phyloP scores from a whole-genome alignment of 2,888 invertebrate species.

The Choreutis nemorana region DNA sequence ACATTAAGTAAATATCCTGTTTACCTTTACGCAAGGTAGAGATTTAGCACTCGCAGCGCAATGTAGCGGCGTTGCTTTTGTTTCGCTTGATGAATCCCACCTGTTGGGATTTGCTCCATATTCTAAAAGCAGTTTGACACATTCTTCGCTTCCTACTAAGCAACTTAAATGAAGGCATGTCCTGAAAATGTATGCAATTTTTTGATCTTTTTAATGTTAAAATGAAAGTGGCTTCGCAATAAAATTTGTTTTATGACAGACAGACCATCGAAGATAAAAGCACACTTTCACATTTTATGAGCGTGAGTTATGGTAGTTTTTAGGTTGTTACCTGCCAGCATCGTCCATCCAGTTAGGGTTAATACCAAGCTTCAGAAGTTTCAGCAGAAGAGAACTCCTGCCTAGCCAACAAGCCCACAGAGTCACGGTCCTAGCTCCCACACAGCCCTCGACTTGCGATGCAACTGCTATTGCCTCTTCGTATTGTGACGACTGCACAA shows the following conservation, averaged over 20 bases:
- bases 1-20: constrained; percentile 13
- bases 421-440: constrained; percentile 57
- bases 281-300: not conserved
- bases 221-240: not conserved
- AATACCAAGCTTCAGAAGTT: constrained; percentile 63
- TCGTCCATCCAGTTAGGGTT: constrained; percentile 72
- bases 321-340: constrained; percentile 67
- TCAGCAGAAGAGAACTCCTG: constrained; percentile 58
- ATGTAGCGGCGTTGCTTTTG: constrained; percentile 77
- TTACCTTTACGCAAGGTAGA: constrained; percentile 67
- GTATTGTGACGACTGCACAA: constrained; percentile 46
- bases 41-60: constrained; percentile 77
- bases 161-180: constrained; percentile 79
- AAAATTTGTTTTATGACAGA: not conserved
- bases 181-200: too few species aligned
- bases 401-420: constrained; percentile 71
- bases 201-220: too few species aligned
- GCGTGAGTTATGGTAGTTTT: constrained; percentile 8
- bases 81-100: constrained; percentile 73
- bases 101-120: constrained; percentile 73
- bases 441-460: constrained; percentile 24
- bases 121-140: constrained; percentile 74
- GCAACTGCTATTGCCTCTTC: constrained; percentile 44
- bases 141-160: constrained; percentile 75
- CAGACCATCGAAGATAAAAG: not conserved